Percentiles rank a stretch among this genome's conserved stretches.
Evolutionary conservation across 2,888 invertebrate genomes (phyloP).

Genomic region (Exephanes ischioxanthus): DNA sequence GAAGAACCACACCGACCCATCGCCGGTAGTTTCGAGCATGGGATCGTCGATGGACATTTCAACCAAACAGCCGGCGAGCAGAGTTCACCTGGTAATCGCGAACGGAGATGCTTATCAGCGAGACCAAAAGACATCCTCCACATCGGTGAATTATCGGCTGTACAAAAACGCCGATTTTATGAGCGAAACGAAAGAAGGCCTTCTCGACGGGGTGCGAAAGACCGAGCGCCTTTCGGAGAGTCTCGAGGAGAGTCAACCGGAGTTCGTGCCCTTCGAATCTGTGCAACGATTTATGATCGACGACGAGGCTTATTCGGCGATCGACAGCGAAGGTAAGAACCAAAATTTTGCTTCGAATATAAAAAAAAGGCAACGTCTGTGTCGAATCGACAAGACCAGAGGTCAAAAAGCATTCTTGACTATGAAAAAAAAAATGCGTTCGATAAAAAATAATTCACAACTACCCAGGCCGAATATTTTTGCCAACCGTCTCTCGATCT

Average conservation of each 20-base stretch:
- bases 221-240: constrained; percentile 71
- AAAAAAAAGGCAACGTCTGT: background rate
- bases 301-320: constrained; percentile 70
- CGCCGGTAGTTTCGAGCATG: constrained; percentile 33
- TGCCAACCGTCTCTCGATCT: too few species aligned
- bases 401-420: too few species aligned
- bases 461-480: too few species aligned
- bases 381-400: background rate
- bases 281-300: constrained; percentile 79
- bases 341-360: constrained; percentile 7
- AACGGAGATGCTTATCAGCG: constrained; percentile 21
- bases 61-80: constrained; percentile 34
- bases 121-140: constrained; percentile 39
- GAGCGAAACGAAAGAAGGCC: constrained; percentile 72
- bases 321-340: constrained; percentile 74
- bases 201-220: constrained; percentile 70
- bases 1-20: constrained; percentile 89
- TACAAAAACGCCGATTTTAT: constrained; percentile 69
- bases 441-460: too few species aligned
- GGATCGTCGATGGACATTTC: constrained; percentile 55
- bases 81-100: constrained; percentile 18
- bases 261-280: constrained; percentile 82
- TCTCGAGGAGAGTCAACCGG: constrained; percentile 78
- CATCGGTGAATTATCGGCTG: constrained; percentile 66
- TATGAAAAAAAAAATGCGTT: too few species aligned